Evolutionary conservation across 2,797 vertebrate genomes (phyloP), one percentile per base, ranked within the genome.

Genomic region (Neosilurus mollespiculum): DNA sequence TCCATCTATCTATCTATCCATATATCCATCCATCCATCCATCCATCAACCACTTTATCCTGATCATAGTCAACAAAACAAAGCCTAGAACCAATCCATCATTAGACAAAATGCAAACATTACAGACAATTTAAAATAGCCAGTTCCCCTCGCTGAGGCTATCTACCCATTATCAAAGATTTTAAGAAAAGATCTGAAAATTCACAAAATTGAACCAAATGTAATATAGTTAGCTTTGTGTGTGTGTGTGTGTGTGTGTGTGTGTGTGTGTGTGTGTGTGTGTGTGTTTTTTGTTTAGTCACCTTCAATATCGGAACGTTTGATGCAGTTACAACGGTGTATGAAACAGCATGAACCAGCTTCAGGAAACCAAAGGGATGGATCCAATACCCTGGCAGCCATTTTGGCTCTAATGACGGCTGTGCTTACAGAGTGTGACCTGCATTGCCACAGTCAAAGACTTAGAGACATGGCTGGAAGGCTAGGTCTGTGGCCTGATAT

Each of bases 391-490:
- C 91, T 95, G 11, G 91, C 93, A 88, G 92, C 92, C 86, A 94
- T 95, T 86, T 89, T 95, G 91, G 93, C 95, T 80, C 91, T 95
- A 58, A 94, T 95, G 94, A 93, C 94, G 70, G 93, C 94, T 26
- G 93, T 95, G 87, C 89, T 95, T 90, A 94, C 93, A 67, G 94
- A 95, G 91, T 95, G 95, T 93, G 93, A 95, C 91, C 94, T 95
- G 86, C 94, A 93, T 90, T 95, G 94, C 91, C 93, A 94, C 89
- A 94, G 93, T 82, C 94, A 93, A 88, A 90, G 92, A 53, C 94
- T 95, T n/a, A 91, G 90, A 85, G 91, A 89, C 2, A 94, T 95
- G 94, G 93, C 94, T 84, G 92, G 92, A 83, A 91, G 90, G 82
- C 92, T 95, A 58, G 93, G 95, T 95, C 85, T 90, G 91, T 78